Evolutionary conservation across 2,888 invertebrate genomes (phyloP), one percentile per base, ranked within the genome.

Genomic region (Julus scandinavius): DNA sequence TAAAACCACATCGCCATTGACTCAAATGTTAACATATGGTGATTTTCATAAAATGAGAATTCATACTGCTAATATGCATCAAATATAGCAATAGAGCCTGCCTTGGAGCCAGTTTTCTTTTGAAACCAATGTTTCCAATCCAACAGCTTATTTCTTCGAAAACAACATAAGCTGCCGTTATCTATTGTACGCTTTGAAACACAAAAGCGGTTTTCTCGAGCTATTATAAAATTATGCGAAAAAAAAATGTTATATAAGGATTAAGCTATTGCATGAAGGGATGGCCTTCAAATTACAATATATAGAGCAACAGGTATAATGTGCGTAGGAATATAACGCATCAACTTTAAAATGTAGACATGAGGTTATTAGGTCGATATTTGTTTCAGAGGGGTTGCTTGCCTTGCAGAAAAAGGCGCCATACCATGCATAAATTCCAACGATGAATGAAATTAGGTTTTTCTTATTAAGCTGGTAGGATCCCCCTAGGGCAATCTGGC

Each of bases 281-380:
- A 63, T 63, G 20, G 63, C 63, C 63, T 63, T 63, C 63, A 63
- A 63, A n/a, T n/a, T 17, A n/a, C 63, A 63, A 63, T 63, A 63
- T 63, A 63, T 63, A 20, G 63, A n/a, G 63, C 63, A 63, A 63
- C 63, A 63, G 63, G 63, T 63, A 63, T 63, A 63, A 63, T 63
- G 63, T n/a, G 63, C 63, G 6, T 63, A 63, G 20, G 20, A 63
- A 63, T 20, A 63, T 63, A 63, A 63, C 63, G 63, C 63, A 20
- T 20, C n/a, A 63, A n/a, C 20, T 63, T 63, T 63, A 63, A 63
- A 63, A 63, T 63, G 20, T 63, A 63, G 63, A 63, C 63, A 63
- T 20, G 63, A 63, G 63, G 63, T 63, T 63, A 63, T 63, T 63
- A 63, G 63, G 63, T 63, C 63, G 63, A 63, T 63, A 63, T 63